A percentile compares a stretch with the other conserved stretches of the same genome.
Evolutionary conservation across 2,888 invertebrate genomes (phyloP).

Genomic region (Cerastis leucographa): DNA sequence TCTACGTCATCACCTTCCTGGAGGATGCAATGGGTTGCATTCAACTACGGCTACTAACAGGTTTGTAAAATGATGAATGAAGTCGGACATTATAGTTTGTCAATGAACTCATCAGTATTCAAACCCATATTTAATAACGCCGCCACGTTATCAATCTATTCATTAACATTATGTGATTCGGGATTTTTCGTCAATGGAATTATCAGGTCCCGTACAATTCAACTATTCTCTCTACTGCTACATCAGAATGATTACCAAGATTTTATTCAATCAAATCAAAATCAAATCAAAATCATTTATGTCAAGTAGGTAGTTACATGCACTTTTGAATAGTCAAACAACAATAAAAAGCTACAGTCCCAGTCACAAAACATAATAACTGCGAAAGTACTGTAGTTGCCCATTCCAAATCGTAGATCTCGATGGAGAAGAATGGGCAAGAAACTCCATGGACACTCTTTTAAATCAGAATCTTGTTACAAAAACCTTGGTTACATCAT

Average conservation of each 20-base stretch:
- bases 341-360: too few relatives aligned
- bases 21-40: slow-evolving; percentile 95
- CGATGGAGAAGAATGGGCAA: too few relatives aligned
- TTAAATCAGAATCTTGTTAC: too few relatives aligned
- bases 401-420: too few relatives aligned
- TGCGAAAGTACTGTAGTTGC: too few relatives aligned
- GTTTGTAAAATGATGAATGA: slow-evolving; percentile 80
- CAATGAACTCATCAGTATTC: neutral
- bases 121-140: slow-evolving; percentile 1
- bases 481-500: too few relatives aligned
- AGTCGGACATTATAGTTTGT: slow-evolving; percentile 4
- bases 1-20: slow-evolving; percentile 92
- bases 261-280: neutral
- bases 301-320: too few relatives aligned
- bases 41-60: slow-evolving; percentile 94
- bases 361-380: too few relatives aligned
- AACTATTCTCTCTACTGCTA: neutral
- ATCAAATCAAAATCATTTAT: too few relatives aligned
- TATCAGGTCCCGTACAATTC: neutral
- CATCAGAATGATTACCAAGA: neutral
- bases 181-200: neutral
- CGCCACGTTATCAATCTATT: neutral
- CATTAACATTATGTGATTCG: slow-evolving; percentile 11
- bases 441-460: too few relatives aligned
- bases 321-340: too few relatives aligned